Evolutionary conservation across 1,140 invertebrate genomes (phyloP), one percentile per base, ranked within the genome.

Genomic region (Apolygus lucorum): DNA sequence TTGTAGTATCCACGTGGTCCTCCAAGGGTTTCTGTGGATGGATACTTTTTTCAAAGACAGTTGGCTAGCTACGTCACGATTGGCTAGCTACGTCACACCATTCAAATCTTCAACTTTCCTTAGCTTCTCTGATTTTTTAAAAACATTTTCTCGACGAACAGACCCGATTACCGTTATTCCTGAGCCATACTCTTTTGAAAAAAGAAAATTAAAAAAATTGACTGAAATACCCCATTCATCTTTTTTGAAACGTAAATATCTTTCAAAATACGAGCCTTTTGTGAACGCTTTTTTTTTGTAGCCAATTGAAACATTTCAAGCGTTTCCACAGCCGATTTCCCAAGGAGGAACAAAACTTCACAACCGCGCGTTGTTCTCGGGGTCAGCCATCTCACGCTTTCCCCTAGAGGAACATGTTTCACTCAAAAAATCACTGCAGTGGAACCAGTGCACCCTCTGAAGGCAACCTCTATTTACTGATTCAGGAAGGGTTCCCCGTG

Each of bases 181-280:
- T n/a, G n/a, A n/a, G n/a, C n/a, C n/a, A n/a, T n/a, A n/a, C n/a
- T n/a, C n/a, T n/a, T n/a, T n/a, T n/a, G n/a, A n/a, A n/a, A n/a
- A n/a, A n/a, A n/a, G n/a, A n/a, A n/a, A n/a, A n/a, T n/a, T n/a
- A n/a, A n/a, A n/a, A n/a, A n/a, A n/a, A n/a, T n/a, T n/a, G n/a
- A n/a, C n/a, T n/a, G n/a, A n/a, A n/a, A n/a, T n/a, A n/a, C n/a
- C n/a, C n/a, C n/a, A n/a, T n/a, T n/a, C n/a, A n/a, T n/a, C n/a
- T n/a, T n/a, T n/a, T n/a, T n/a, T 73, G 26, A 73, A 73, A 59
- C 70, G 62, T 28, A 67, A 52, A 73, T 71, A 73, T 67, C 72
- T 68, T 67, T 73, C 66, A 28, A 49, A 73, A 27, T 69, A 66
- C 67, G 67, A 63, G 67, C 28, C 64, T 71, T 68, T 73, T 25